Percentiles rank a stretch among this genome's conserved stretches.
Evolutionary conservation across 2,113 vertebrate species (phyloP).

Genomic region (Aix galericulata): DNA sequence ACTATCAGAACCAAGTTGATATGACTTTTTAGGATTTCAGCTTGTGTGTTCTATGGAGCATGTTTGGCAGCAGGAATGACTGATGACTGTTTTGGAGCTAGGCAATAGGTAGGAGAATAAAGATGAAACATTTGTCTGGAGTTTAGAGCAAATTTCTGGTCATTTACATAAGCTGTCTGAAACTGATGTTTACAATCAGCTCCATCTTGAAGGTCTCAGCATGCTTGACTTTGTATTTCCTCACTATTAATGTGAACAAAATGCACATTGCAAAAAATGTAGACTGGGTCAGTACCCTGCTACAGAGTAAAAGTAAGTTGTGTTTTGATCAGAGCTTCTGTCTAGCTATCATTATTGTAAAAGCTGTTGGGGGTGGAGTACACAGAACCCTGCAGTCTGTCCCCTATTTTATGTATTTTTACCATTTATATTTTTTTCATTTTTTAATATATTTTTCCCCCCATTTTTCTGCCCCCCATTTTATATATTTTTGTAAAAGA

Average conservation of each 20-base stretch:
- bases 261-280: not conserved
- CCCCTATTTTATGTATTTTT: too few relatives aligned
- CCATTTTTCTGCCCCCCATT: too few relatives aligned
- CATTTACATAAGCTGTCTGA: not conserved
- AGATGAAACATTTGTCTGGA: not conserved
- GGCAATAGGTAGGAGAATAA: not conserved
- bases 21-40: too few relatives aligned
- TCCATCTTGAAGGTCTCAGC: not conserved
- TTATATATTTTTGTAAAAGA: too few relatives aligned
- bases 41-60: too few relatives aligned
- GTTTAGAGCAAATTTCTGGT: not conserved
- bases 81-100: too few relatives aligned
- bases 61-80: too few relatives aligned
- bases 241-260: not conserved
- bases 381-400: not conserved
- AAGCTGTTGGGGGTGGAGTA: rapidly evolving
- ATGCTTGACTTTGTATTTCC: not conserved
- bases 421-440: too few relatives aligned
- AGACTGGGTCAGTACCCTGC: not conserved
- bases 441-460: too few relatives aligned
- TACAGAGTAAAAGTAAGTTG: not conserved
- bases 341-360: not conserved
- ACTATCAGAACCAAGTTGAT: too few relatives aligned
- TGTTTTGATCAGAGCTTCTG: not conserved
- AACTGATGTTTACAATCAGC: not conserved